Conservation (phyloP, 2,797 vertebrate genomes). For the Pantherophis vulpinus region DNA sequence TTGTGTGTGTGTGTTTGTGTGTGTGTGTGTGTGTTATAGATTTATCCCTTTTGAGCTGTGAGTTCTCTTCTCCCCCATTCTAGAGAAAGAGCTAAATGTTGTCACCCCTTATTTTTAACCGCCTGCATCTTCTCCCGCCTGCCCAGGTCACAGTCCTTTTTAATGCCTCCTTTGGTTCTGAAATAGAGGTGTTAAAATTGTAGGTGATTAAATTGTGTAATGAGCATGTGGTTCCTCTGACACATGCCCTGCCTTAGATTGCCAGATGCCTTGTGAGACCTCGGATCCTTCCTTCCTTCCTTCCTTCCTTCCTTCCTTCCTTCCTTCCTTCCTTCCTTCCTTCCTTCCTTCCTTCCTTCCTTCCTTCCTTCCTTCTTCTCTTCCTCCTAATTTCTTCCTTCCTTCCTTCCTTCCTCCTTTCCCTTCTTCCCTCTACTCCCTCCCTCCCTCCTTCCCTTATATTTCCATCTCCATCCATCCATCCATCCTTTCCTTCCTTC, state of each 20-base stretch:
- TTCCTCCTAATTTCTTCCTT: no score
- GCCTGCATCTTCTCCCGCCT: neutral
- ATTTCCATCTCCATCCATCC: no score
- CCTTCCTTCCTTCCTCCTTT: no score
- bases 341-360: accelerated
- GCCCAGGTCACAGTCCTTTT: neutral
- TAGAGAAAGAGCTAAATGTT: neutral
- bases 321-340: no score
- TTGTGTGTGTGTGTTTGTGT: no score
- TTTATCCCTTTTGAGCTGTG: neutral
- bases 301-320: no score
- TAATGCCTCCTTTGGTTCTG: neutral
- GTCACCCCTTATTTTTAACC: constrained; percentile 16
- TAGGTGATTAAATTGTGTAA: neutral
- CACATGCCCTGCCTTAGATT: neutral
- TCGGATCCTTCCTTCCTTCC: neutral
- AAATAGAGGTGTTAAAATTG: neutral
- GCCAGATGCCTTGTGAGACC: neutral
- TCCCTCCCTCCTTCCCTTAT: no score
- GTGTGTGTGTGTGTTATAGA: no score
- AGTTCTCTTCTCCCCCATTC: no score
- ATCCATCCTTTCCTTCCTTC: no score
- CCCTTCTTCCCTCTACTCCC: no score
- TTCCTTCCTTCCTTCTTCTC: no score
- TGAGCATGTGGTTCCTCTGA: neutral